Base-by-base conservation (phyloP, 2,113 vertebrate species). In the Silurus glanis region DNA sequence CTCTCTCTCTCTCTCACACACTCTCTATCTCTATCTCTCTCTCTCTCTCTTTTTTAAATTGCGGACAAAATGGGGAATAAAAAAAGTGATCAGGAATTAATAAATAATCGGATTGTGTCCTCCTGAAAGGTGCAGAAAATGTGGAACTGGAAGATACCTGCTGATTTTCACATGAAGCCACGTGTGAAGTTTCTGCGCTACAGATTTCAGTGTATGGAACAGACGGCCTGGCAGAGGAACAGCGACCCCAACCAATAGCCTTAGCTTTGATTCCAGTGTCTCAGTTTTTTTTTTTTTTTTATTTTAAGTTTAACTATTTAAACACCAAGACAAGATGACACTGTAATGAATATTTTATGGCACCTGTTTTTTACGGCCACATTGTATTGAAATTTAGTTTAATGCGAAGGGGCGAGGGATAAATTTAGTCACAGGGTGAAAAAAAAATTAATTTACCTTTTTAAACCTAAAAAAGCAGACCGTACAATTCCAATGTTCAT, bases 71-170 rank as follows among this genome's bases (percentile, higher is more conserved):
- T 67, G 28, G 37, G 37, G 37, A 37, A 6, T 37, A 67, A 37
- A 19, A 28, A 45, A 53, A 79, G 17, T 10, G n/a, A 79, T 56
- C 75, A 25, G 17, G 8, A 58, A 17, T 28, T 4, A 10, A 45
- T n/a, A 56, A 75, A 55, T 82, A 81, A 71, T 55, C 83, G 83
- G 53, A 83, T 62, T 78, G 19, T 83, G 25, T 58, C 4, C 45
- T 81, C 71, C 55, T 64, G 67, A n/a, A 89, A 95, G 95, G 93
- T 96, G 90, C 95, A 94, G 93, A 96, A 94, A 94, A 96, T 94
- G 93, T 95, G 94, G 95, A 95, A 94, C 92, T 95, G 94, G 95
- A 96, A 93, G 95, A 96, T 94, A 94, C 94, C 95, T 96, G 95
- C 94, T 96, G 95, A 96, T 85, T 94, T 95, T 71, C 94, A 95